Base-by-base conservation (phyloP, 2,113 vertebrate species). In the Eolophus roseicapilla region DNA sequence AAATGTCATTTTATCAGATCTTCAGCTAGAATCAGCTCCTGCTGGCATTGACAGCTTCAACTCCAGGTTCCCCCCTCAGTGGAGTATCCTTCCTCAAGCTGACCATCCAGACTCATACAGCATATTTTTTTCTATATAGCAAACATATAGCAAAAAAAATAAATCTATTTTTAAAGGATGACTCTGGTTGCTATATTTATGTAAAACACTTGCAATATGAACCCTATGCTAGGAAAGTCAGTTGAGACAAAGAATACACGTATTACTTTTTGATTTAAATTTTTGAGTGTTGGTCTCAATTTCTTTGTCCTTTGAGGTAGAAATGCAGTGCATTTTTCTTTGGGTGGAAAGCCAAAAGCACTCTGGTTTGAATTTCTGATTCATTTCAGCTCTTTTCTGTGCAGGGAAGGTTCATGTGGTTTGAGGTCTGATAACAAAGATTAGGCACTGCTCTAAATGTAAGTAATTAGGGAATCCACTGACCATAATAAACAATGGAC, bases 401-500 rank as follows among this genome's bases (percentile, higher is more conserved):
- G 33, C 68, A 70, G 14, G 92, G 49, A 86, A 93, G 55, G 50
- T 71, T 92, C 86, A 69, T 20, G 44, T 57, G 35, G 35, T 75
- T 79, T 92, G 80, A 90, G 52, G 35, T 62, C 80, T 70, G 39
- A 64, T 78, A 88, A 78, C 76, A 69, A 96, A 94, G 74, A 75
- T 73, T 91, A 85, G 74, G 81, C 78, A 77, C 80, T 90, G 81
- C 53, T 89, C 93, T 93, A 92, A 94, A 76, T 70, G 82, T 41
- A 91, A 96, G 68, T 86, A 93, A 91, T 92, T 95, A 95, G 46
- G 63, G 59, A 91, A 82, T 74, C 78, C 74, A 92, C 82, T 94
- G 86, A 89, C 80, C 92, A 80, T 79, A 90, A 89, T 84, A 94
- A 95, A 96, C 62, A 93, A 84, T 50, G 63, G 78, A 70, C 68